A percentile compares a stretch with the other conserved stretches of the same genome.
phyloP scores from a whole-genome alignment of 2,888 invertebrate genomes.

The Trileptium ribeirensis region DNA sequence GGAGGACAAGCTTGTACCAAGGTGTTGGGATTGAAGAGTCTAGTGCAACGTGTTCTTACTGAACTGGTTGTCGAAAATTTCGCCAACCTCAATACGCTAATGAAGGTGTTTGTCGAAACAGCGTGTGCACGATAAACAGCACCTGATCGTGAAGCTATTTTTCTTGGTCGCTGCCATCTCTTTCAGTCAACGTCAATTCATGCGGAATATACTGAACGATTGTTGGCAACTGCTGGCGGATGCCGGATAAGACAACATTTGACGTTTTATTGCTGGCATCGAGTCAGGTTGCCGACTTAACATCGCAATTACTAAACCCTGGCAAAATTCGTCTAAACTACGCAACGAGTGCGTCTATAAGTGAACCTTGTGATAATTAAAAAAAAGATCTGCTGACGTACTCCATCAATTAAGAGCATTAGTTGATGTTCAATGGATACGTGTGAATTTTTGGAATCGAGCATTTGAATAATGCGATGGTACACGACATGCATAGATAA shows the following conservation, averaged over 20 bases:
- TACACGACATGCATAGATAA: conserved; percentile 68
- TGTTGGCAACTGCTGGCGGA: no score
- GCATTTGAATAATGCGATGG: background rate
- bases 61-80: no score
- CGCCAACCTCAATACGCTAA: no score
- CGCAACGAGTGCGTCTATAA: conserved; percentile 84
- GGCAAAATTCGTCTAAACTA: conserved; percentile 85
- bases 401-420: conserved; percentile 75
- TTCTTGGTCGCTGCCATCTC: no score
- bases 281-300: conserved; percentile 78
- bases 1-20: conserved; percentile 69
- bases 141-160: no score
- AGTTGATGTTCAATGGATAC: conserved; percentile 93
- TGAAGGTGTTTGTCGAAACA: no score
- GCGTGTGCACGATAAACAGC: no score
- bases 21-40: conserved; percentile 77
- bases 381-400: conserved; percentile 83
- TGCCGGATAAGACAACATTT: no score
- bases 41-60: conserved; percentile 83
- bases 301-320: conserved; percentile 85
- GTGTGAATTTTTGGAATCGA: conserved; percentile 79
- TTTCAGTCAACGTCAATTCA: no score
- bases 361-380: conserved; percentile 87
- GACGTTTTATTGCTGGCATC: no score
- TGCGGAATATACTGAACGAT: no score